Percentiles rank a stretch among this genome's conserved stretches.
phyloP scores from a whole-genome alignment of 2,888 invertebrate species.

The Syrista parreyssii region DNA sequence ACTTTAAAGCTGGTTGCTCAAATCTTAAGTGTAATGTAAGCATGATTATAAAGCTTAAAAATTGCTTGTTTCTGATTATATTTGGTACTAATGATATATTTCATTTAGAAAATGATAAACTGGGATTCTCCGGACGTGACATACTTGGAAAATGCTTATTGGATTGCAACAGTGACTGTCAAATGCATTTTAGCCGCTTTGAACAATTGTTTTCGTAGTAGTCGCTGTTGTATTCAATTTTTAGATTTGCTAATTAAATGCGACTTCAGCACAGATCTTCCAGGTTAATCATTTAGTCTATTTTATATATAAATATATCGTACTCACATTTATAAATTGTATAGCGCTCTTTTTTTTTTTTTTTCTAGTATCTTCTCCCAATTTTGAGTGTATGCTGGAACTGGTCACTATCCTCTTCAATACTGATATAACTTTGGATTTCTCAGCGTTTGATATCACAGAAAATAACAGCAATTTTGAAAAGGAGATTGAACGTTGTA shows the following conservation, averaged over 20 bases:
- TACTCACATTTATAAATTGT: conserved; percentile 51
- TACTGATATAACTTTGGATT: conserved; percentile 69
- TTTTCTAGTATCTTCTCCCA: conserved; percentile 59
- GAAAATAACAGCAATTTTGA: conserved; percentile 67
- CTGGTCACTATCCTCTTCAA: conserved; percentile 72
- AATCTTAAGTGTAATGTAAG: conserved; percentile 54
- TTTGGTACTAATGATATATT: conserved; percentile 14
- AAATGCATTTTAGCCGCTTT: conserved; percentile 73
- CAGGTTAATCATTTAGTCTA: conserved; percentile 35
- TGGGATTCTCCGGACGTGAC: conserved; percentile 64
- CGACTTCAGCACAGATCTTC: conserved; percentile 47
- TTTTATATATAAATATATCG: conserved; percentile 8
- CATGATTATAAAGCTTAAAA: conserved; percentile 6
- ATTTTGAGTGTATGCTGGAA: conserved; percentile 66
- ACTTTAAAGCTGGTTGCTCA: conserved; percentile 58
- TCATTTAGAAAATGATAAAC: conserved; percentile 50
- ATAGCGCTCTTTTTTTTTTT: conserved; percentile 69
- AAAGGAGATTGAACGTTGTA: conserved; percentile 69
- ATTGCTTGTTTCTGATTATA: background rate
- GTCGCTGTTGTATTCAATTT: conserved; percentile 74
- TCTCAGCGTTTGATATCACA: conserved; percentile 67
- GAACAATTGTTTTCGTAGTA: conserved; percentile 73
- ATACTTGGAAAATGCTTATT: conserved; percentile 68
- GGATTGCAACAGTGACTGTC: conserved; percentile 71
- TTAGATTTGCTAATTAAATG: conserved; percentile 64